A percentile compares a stretch with the other conserved stretches of the same genome.
These are phyloP conservation scores for Hylaea fasciaria DNA, from an alignment of 2,888 invertebrate genomes.

Conservation along the genomic window DNA sequence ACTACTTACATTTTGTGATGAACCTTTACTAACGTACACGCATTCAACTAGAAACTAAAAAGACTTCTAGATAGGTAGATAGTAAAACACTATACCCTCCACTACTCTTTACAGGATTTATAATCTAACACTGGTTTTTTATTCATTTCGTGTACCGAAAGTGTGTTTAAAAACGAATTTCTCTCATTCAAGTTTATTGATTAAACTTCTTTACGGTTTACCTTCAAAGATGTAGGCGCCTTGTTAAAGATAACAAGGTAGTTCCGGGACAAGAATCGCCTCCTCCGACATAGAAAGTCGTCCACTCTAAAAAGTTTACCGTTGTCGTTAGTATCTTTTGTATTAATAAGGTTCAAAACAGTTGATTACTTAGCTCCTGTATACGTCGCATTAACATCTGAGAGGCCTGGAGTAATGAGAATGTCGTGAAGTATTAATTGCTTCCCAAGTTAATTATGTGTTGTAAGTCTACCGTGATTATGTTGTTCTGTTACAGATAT, in stretches of 20 bases:
- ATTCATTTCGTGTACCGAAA: too few relatives aligned
- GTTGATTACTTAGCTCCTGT: constrained; percentile 49
- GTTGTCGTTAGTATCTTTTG: constrained; percentile 47
- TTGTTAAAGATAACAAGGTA: constrained; percentile 37
- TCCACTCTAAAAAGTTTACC: constrained; percentile 40
- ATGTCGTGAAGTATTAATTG: constrained; percentile 64
- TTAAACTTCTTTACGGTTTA: not conserved
- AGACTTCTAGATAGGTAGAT: too few relatives aligned
- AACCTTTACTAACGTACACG: too few relatives aligned
- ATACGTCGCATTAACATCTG: constrained; percentile 49
- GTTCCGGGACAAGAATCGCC: constrained; percentile 38
- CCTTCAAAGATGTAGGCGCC: not conserved
- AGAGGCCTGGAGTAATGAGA: constrained; percentile 61
- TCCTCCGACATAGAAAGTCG: constrained; percentile 37
- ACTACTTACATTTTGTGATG: too few relatives aligned
- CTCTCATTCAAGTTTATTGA: too few relatives aligned
- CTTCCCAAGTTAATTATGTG: constrained; percentile 49
- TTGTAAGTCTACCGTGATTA: constrained; percentile 18
- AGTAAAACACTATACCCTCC: too few relatives aligned
- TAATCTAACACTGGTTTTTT: too few relatives aligned
- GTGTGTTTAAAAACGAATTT: too few relatives aligned
- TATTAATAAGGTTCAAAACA: constrained; percentile 51
- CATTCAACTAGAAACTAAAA: too few relatives aligned
- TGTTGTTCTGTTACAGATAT: constrained; percentile 11
- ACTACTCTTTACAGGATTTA: too few relatives aligned